These are phyloP conservation scores for Megathymus violae DNA, from an alignment of 1,140 invertebrate species.

Conservation along the genomic window DNA sequence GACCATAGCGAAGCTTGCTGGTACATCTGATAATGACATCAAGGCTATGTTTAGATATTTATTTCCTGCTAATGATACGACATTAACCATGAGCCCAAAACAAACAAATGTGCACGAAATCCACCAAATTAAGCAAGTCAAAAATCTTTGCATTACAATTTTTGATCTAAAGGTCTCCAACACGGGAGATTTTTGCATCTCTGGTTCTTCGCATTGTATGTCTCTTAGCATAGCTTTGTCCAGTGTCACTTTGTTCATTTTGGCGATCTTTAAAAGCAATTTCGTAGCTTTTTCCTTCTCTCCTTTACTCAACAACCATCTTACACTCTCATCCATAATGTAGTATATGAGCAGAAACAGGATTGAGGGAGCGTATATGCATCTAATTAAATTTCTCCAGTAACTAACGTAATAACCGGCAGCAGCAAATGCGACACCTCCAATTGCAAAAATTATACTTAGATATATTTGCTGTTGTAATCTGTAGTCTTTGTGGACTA, in stretches of 20 bases:
- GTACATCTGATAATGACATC: conserved; percentile 87
- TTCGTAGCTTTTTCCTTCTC: conserved; percentile 52
- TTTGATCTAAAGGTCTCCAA: conserved; percentile 51
- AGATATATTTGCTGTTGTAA: conserved; percentile 46
- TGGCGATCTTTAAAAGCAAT: conserved; percentile 57
- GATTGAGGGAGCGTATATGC: conserved; percentile 57
- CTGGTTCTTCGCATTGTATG: conserved; percentile 48
- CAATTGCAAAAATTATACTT: conserved; percentile 41
- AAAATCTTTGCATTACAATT: conserved; percentile 54
- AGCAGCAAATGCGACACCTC: conserved; percentile 49
- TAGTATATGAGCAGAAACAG: conserved; percentile 55
- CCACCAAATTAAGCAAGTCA: conserved; percentile 88
- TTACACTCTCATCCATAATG: conserved; percentile 60
- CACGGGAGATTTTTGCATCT: conserved; percentile 33
- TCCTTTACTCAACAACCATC: conserved; percentile 88
- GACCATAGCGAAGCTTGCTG: conserved; percentile 86
- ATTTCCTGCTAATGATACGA: conserved; percentile 88
- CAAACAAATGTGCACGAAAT: conserved; percentile 89
- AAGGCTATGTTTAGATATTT: conserved; percentile 88
- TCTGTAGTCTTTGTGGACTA: conserved; percentile 50
- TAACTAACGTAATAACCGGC: conserved; percentile 54
- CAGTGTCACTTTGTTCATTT: conserved; percentile 49
- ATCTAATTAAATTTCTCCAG: conserved; percentile 59
- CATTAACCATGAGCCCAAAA: conserved; percentile 91
- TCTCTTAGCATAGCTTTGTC: conserved; percentile 43